Base-by-base conservation (phyloP, 2,113 vertebrate genomes). In the Daphoenositta chrysoptera region DNA sequence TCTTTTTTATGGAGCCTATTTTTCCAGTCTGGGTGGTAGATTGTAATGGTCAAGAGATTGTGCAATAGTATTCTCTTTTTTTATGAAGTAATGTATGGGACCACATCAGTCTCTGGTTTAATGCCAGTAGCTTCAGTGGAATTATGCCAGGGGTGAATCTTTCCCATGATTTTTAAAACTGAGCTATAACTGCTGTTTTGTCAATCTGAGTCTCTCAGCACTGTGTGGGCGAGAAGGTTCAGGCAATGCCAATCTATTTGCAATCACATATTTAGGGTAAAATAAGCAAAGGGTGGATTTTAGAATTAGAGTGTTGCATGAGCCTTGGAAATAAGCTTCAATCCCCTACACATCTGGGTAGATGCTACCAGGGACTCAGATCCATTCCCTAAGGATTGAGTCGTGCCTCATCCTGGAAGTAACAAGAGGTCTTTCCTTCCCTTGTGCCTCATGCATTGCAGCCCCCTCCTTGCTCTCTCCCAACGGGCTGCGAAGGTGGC, bases 101-200 rank as follows among this genome's bases (percentile, higher is more conserved):
- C 37, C 42, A 44, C 22, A 90, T 78, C 57, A 63, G 50, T 80
- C 54, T 53, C 70, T 85, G 87, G 57, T 53, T 93, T 94, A 65
- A 61, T 82, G 71, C 88, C 85, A 61, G 11, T 28, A 64, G 37
- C 58, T 91, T 69, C 45, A 54, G 37, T 94, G 70, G 83, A 82
- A 57, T 89, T 96, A 57, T 45, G 69, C 65, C 42, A 80, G 53
- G 48, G 56, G 26, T 85, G 78, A 93, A 85, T 86, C 79, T 94
- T 94, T 90, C 92, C 71, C 50, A 53, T 92, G 90, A 73, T 93
- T 95, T 95, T 94, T 68, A 47, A 63, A 61, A 44, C 24, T 56
- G 61, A 87, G 39, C 73, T 82, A 11, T 56, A 82, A 79, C 73
- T 92, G 60, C 80, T 82, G 53, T 76, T 91, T 40, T 68, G 40